Percentiles rank a stretch among this genome's conserved stretches.
Conservation (phyloP, 2,797 vertebrate genomes). For the Eulemur rubriventer region DNA sequence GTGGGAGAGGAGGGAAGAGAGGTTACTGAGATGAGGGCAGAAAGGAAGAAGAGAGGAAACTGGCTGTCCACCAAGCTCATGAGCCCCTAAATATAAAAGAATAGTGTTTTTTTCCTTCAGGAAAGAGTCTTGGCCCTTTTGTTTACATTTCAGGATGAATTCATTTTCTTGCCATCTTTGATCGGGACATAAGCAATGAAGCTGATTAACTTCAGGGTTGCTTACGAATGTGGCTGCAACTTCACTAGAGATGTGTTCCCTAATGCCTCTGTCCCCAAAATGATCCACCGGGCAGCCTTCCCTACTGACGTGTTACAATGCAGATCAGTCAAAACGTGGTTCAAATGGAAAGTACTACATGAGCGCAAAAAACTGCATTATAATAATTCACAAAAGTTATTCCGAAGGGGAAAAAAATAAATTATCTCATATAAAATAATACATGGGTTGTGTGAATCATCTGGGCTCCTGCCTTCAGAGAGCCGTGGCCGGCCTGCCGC, state of each 20-base stretch:
- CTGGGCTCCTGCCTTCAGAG: slow-evolving; percentile 65
- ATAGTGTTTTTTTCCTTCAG: background rate
- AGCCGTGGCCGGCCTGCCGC: slow-evolving; percentile 25
- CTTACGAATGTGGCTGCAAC: background rate
- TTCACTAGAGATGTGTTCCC: slow-evolving; percentile 42
- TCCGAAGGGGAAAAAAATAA: slow-evolving; percentile 84
- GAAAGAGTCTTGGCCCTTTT: background rate
- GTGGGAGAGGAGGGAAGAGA: fast-evolving
- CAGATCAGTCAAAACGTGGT: slow-evolving; percentile 84
- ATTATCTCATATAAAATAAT: slow-evolving; percentile 89
- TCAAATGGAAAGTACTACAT: slow-evolving; percentile 70
- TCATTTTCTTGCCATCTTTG: slow-evolving; percentile 43
- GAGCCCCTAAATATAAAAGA: background rate
- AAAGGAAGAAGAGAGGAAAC: background rate
- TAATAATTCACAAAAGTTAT: slow-evolving; percentile 83
- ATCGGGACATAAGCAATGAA: background rate
- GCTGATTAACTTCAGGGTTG: background rate
- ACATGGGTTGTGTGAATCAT: slow-evolving; percentile 59
- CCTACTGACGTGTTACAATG: slow-evolving; percentile 67
- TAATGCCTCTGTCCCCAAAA: background rate
- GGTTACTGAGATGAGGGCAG: background rate
- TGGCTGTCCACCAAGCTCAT: background rate
- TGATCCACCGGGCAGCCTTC: slow-evolving; percentile 49
- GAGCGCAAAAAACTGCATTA: slow-evolving; percentile 70
- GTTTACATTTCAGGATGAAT: background rate